Evolutionary conservation across 2,113 vertebrate genomes (phyloP), one percentile per base, ranked within the genome.

Genomic region (Pachycephala philippinensis): DNA sequence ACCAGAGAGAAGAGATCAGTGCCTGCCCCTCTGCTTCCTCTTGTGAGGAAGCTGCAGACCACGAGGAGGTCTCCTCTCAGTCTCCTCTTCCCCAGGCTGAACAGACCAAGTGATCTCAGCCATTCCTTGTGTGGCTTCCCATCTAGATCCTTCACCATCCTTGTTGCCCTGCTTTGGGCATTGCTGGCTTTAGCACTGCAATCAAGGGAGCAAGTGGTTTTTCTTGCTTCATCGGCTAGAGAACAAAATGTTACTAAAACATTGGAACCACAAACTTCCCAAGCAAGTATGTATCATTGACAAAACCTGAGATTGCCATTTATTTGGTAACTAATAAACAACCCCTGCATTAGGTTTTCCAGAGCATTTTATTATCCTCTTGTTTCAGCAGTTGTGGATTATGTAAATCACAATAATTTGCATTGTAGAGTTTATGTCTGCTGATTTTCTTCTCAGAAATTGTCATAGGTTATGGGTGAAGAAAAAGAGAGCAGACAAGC

Each of bases 381-480:
- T 35, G 15, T 86, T 88, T 76, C 79, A 65, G 47, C 39, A 69
- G 39, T 19, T 59, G 64, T 24, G 23, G 31, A 63, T 81, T 84
- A 90, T 1, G 10, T 47, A 93, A 84, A 88, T 61, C 15, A 20
- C 7, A 18, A 39, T 26, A 74, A 92, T 80, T 95, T 90, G 39
- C 56, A 60, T 23, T 74, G 26, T 30, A 47, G 50, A 63, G 14
- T 50, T 86, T 65, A 33, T 19, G 26, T 37, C 60, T 79, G 40
- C 20, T 66, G 66, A 85, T 72, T 87, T 84, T 89, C 54, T 77
- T 89, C 63, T 84, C 50, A 86, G 39, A 89, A 92, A 80, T 50
- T 65, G 45, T 72, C 50, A 53, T 21, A 77, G n/a, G 37, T 89
- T 88, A 57, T 20, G 18, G 14, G 28, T 26, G 30, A 87, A 57